Evolutionary conservation across 2,113 vertebrate genomes (phyloP).

Genomic region (Menura novaehollandiae): DNA sequence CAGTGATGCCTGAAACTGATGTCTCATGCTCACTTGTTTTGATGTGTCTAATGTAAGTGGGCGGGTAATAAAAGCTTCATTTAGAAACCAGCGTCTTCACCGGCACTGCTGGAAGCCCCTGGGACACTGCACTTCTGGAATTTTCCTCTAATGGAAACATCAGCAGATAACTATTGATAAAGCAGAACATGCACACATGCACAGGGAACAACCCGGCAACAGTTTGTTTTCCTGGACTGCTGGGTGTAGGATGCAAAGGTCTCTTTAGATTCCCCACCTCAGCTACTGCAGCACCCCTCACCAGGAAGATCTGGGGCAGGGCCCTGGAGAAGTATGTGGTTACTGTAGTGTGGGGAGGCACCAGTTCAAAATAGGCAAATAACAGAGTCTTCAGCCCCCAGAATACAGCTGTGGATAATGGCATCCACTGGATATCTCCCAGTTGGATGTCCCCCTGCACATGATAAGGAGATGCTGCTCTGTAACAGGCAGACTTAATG

Average conservation of each 20-base stretch:
- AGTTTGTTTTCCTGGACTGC: not conserved
- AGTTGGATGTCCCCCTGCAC: not conserved
- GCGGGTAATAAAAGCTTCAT: slow-evolving; percentile 41
- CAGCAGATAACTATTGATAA: not conserved
- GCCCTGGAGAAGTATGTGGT: not conserved
- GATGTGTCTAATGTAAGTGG: slow-evolving; percentile 44
- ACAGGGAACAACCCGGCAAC: not conserved
- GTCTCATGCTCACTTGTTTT: slow-evolving; percentile 52
- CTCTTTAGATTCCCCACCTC: not conserved
- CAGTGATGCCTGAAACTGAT: not conserved
- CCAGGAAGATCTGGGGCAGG: not conserved
- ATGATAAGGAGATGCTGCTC: not conserved
- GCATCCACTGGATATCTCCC: not conserved
- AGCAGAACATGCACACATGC: not conserved
- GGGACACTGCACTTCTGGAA: slow-evolving; percentile 32
- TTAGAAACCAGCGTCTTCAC: not conserved
- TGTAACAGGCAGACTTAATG: not conserved
- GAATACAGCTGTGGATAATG: not conserved
- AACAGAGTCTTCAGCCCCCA: not conserved
- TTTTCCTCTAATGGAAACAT: slow-evolving; percentile 6
- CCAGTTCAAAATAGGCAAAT: not conserved
- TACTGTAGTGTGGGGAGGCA: not conserved
- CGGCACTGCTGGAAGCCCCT: not conserved
- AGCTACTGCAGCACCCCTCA: not conserved
- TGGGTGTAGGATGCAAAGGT: not conserved